Evolutionary conservation across 2,113 vertebrate genomes (phyloP), one percentile per base, ranked within the genome.

Genomic region (Candoia aspera): DNA sequence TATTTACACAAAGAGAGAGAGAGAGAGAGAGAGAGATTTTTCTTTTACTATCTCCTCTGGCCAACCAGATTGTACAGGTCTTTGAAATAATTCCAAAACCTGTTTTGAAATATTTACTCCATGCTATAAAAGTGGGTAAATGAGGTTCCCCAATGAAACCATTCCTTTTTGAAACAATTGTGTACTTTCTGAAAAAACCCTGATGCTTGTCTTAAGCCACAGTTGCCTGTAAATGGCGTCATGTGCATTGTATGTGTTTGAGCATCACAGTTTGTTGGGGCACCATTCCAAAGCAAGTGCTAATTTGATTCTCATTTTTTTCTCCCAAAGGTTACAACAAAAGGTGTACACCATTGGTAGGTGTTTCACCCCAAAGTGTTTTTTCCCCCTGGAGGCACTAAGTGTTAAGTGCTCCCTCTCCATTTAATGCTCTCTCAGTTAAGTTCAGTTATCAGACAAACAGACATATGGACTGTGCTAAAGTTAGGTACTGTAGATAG

Each of bases 391-490:
- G 54, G 87, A 87, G 95, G 93, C 2, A 0, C 15, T 33, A 95
- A 93, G 96, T 86, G 91, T 95, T 95, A 95, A 86, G 95, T 97
- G 94, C 89, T 96, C 92, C 93, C 83, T 96, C 96, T 95, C 96
- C 96, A 90, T 94, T 94, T 95, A 90, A 1, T 95, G 90, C 95
- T 96, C 96, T 96, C 93, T 95, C 95, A 87, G 91, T 95, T 62
- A 94, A 97, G 97, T 97, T 97, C 97, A 97, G 91, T 91, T 95
- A 97, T 97, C 97, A 97, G 97, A 97, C 97, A 97, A 97, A 97
- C 95, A 97, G 97, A 96, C 98, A 98, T 97, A 98, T 98, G 98
- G 98, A 96, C 96, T 96, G 89, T 94, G 97, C 97, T 98, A 97
- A 97, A 98, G 97, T 98, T 98, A 98, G 97, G 97, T 96, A 93